Conservation (phyloP, 2,797 vertebrate genomes). For the Enteromius unitaeniatus region DNA sequence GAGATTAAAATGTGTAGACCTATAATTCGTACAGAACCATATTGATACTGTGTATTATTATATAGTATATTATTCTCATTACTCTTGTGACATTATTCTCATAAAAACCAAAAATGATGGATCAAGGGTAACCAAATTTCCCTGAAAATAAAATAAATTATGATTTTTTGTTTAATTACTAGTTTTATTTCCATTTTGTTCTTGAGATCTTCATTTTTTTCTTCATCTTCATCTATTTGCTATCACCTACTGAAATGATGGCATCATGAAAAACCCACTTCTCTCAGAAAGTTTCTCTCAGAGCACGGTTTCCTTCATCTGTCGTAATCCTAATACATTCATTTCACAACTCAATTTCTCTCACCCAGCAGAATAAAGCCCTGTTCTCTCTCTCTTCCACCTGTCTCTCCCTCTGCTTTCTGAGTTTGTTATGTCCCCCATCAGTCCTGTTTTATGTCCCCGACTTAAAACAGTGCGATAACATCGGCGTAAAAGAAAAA, state of each 20-base stretch:
- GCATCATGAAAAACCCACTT: neutral
- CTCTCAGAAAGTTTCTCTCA: slow-evolving; percentile 5
- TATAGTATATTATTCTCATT: neutral
- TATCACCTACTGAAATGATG: neutral
- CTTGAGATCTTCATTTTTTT: neutral
- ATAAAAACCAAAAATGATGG: neutral
- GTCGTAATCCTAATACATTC: slow-evolving; percentile 59
- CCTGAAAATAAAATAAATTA: neutral
- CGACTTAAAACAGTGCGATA: neutral
- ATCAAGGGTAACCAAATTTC: neutral
- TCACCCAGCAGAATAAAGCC: neutral
- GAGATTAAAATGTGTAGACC: neutral
- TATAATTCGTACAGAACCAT: neutral
- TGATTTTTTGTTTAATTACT: neutral
- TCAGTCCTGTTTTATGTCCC: too few species aligned
- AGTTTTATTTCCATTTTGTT: neutral
- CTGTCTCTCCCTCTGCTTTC: slow-evolving; percentile 19
- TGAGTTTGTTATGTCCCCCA: slow-evolving; percentile 31
- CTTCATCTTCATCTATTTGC: neutral
- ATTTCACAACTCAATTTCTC: slow-evolving; percentile 20
- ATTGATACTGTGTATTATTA: neutral
- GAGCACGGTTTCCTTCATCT: slow-evolving; percentile 52
- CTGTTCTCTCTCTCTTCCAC: slow-evolving; percentile 9
- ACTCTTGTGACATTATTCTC: neutral
- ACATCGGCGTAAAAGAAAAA: neutral